Percentiles rank a stretch among this genome's conserved stretches.
Evolutionary conservation across 2,888 invertebrate species (phyloP).

Genomic region (Sinohyriopsis cumingii): DNA sequence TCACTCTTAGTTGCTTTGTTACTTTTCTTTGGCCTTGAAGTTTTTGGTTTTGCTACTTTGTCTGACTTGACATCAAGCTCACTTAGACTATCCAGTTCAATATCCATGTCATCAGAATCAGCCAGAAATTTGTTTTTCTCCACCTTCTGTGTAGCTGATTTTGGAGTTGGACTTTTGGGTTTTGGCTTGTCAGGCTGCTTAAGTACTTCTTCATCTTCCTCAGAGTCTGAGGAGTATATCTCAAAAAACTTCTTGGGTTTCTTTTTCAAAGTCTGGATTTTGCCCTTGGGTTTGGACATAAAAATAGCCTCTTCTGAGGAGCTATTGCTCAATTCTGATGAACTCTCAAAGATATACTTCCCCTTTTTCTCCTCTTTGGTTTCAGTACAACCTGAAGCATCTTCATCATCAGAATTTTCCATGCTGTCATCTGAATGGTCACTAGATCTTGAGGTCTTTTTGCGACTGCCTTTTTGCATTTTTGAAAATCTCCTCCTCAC

Average conservation of each 20-base stretch:
- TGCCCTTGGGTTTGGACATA: conserved; percentile 20
- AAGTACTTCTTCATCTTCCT: conserved; percentile 32
- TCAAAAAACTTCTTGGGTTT: conserved; percentile 41
- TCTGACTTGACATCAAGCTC: too few relatives aligned
- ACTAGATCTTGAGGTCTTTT: conserved; percentile 49
- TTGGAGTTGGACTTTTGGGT: conserved; percentile 26
- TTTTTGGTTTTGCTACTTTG: conserved; percentile 18
- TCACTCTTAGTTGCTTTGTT: not conserved
- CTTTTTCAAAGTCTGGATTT: conserved; percentile 25
- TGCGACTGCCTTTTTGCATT: conserved; percentile 54
- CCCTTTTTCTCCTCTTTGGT: conserved; percentile 17
- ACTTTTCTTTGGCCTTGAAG: conserved; percentile 29
- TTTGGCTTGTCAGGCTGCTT: not conserved
- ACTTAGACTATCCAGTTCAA: too few relatives aligned
- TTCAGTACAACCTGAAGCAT: conserved; percentile 13
- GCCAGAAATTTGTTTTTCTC: conserved; percentile 32
- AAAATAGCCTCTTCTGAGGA: conserved; percentile 22
- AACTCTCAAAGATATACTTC: conserved; percentile 36
- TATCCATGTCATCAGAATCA: not conserved
- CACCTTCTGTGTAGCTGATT: conserved; percentile 29
- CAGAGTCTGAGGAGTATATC: conserved; percentile 46
- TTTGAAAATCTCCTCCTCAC: conserved; percentile 47
- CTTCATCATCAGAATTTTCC: conserved; percentile 48
- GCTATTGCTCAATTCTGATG: conserved; percentile 33
- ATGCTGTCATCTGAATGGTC: conserved; percentile 53